Conservation (phyloP, 2,797 vertebrate genomes). For the Sternarchorhynchus goeldii region DNA sequence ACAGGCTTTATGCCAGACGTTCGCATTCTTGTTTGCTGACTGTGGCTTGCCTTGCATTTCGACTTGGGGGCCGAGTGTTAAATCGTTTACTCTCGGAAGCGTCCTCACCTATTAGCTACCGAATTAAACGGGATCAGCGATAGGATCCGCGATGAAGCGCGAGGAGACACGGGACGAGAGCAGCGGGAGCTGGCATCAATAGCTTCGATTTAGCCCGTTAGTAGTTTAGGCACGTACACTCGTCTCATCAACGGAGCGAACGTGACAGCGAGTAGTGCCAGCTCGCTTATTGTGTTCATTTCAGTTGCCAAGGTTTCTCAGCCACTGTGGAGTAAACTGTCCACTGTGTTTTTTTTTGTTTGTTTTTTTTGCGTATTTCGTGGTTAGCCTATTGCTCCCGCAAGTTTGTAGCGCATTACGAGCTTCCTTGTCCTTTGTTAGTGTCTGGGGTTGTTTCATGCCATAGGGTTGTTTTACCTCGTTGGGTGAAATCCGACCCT, state of each 20-base stretch:
- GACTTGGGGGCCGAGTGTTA: too few relatives aligned
- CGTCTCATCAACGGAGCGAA: constrained; percentile 14
- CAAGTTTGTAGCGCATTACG: constrained; percentile 5
- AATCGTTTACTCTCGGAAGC: too few relatives aligned
- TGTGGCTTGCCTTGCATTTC: too few relatives aligned
- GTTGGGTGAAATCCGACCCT: constrained; percentile 10
- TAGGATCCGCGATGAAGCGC: background rate
- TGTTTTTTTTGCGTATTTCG: constrained; percentile 7
- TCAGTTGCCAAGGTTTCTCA: background rate
- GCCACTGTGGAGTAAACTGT: background rate
- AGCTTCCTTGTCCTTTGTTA: constrained; percentile 13
- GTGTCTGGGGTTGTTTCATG: constrained; percentile 1
- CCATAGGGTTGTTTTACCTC: background rate
- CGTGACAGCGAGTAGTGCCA: constrained; percentile 9
- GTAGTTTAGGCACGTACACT: constrained; percentile 32
- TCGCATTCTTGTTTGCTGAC: background rate
- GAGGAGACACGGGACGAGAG: background rate
- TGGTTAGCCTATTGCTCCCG: background rate
- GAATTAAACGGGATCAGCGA: background rate
- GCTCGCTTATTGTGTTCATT: constrained; percentile 3
- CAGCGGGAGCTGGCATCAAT: too few relatives aligned
- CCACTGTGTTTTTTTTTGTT: background rate
- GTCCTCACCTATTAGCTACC: too few relatives aligned
- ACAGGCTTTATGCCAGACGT: background rate
- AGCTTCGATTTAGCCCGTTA: constrained; percentile 20